Percentiles rank a stretch among this genome's conserved stretches.
Conservation (phyloP, 2,888 invertebrate genomes). For the Metellina segmentata region DNA sequence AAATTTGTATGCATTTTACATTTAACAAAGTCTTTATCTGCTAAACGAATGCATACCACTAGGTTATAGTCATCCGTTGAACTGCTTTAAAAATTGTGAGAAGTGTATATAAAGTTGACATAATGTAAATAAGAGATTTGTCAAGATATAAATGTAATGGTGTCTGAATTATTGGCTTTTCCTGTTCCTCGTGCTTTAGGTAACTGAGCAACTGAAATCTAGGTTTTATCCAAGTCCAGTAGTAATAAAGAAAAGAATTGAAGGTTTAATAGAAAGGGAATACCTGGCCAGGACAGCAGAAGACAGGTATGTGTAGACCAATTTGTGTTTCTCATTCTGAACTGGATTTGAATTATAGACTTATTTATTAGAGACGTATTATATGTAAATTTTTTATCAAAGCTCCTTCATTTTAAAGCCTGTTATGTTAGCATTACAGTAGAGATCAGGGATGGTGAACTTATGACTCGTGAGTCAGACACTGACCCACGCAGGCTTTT, state of each 20-base stretch:
- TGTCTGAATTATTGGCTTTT: not conserved
- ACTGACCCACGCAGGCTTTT: too few relatives aligned
- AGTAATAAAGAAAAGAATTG: constrained; percentile 99
- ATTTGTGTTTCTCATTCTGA: not conserved
- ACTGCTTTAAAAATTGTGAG: not conserved
- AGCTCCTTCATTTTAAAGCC: not conserved
- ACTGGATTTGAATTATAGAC: not conserved
- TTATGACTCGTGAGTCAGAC: too few relatives aligned
- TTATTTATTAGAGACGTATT: not conserved
- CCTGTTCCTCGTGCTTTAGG: constrained; percentile 79
- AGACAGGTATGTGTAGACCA: constrained; percentile 85
- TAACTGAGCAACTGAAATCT: constrained; percentile 97
- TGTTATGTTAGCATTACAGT: not conserved
- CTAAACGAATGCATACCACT: not conserved
- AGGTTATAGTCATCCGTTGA: not conserved
- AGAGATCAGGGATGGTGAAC: too few relatives aligned
- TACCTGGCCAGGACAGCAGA: constrained; percentile 98
- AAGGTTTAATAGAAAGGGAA: constrained; percentile 99
- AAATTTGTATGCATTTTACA: too few relatives aligned
- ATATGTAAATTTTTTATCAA: not conserved
- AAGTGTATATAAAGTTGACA: not conserved
- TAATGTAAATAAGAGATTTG: not conserved
- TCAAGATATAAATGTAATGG: not conserved
- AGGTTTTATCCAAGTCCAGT: constrained; percentile 98
- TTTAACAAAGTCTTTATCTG: too few relatives aligned